A percentile compares a stretch with the other conserved stretches of the same genome.
Evolutionary conservation across 30 jellyfish, hydroid and myxozoan species (phyloP).

Genomic region (Aurelia aurita): DNA sequence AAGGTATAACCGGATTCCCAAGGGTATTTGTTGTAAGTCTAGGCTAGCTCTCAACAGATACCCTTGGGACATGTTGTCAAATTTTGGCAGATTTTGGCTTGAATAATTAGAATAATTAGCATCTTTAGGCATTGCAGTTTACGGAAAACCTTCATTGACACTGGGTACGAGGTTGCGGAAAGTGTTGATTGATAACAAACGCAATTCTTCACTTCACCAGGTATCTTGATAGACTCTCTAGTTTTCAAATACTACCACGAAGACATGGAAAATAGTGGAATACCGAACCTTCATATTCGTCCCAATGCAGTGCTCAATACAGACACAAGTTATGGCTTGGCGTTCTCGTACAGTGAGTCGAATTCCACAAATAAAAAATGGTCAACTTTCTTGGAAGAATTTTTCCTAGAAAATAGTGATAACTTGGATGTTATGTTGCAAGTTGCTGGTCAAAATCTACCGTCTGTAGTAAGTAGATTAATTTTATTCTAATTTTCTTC

Average conservation of each 20-base stretch:
- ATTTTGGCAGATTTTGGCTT: too few relatives aligned
- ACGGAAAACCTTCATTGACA: too few relatives aligned
- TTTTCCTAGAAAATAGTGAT: conserved; percentile 45
- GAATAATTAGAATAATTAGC: too few relatives aligned
- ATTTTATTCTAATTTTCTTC: background rate
- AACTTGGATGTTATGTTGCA: conserved; percentile 42
- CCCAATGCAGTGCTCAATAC: conserved; percentile 23
- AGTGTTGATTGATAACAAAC: too few relatives aligned
- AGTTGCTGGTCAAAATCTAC: conserved; percentile 19
- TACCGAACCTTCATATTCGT: conserved; percentile 15
- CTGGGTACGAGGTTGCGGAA: too few relatives aligned
- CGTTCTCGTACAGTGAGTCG: conserved; percentile 1
- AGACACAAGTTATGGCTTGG: conserved; percentile 37
- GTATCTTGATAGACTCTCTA: conserved; percentile 31
- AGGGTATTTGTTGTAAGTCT: too few relatives aligned
- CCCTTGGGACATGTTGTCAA: too few relatives aligned
- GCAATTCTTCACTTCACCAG: background rate
- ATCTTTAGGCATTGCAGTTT: too few relatives aligned
- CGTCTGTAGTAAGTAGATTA: conserved; percentile 18
- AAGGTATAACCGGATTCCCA: too few relatives aligned
- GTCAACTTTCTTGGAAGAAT: conserved; percentile 31
- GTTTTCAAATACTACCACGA: conserved; percentile 18
- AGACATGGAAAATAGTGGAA: background rate
- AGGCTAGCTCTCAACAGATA: too few relatives aligned
- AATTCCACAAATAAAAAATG: conserved; percentile 38